phyloP scores from a whole-genome alignment of 2,113 vertebrate genomes.

The Lophius piscatorius region DNA sequence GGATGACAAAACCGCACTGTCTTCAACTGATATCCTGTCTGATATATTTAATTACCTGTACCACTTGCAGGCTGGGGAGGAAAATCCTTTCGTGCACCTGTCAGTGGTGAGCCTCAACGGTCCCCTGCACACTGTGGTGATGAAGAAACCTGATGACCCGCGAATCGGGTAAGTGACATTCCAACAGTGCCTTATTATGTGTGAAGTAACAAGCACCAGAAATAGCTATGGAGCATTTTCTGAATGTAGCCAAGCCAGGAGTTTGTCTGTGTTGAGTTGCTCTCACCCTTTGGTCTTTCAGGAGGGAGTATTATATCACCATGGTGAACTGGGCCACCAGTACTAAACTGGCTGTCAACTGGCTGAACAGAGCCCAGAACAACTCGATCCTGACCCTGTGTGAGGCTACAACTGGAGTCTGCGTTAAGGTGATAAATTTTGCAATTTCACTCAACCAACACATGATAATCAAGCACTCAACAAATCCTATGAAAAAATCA shows the following conservation, averaged over 20 bases:
- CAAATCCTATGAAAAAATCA: background rate
- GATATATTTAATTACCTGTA: constrained; percentile 25
- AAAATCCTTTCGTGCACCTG: constrained; percentile 91
- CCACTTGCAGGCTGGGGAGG: constrained; percentile 85
- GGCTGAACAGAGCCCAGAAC: constrained; percentile 96
- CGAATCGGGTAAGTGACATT: constrained; percentile 87
- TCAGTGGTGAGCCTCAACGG: constrained; percentile 94
- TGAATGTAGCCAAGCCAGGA: background rate
- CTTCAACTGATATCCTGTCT: constrained; percentile 13
- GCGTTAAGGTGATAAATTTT: constrained; percentile 87
- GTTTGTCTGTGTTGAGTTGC: background rate
- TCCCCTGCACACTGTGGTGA: constrained; percentile 91
- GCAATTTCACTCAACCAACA: too few relatives aligned
- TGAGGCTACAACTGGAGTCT: constrained; percentile 94
- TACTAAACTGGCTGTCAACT: constrained; percentile 97
- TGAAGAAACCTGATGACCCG: constrained; percentile 92
- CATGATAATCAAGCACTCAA: too few relatives aligned
- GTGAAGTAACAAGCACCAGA: too few relatives aligned
- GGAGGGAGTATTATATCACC: constrained; percentile 94
- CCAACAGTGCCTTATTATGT: background rate
- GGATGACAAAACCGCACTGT: background rate
- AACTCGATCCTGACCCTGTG: constrained; percentile 95
- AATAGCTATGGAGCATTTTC: too few relatives aligned
- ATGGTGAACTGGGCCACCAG: constrained; percentile 98
- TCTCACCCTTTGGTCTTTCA: constrained; percentile 36